A percentile compares a stretch with the other conserved stretches of the same genome.
These are phyloP conservation scores for Orcinus orca DNA, from an alignment of 2,113 vertebrate species.

Conservation along the genomic window DNA sequence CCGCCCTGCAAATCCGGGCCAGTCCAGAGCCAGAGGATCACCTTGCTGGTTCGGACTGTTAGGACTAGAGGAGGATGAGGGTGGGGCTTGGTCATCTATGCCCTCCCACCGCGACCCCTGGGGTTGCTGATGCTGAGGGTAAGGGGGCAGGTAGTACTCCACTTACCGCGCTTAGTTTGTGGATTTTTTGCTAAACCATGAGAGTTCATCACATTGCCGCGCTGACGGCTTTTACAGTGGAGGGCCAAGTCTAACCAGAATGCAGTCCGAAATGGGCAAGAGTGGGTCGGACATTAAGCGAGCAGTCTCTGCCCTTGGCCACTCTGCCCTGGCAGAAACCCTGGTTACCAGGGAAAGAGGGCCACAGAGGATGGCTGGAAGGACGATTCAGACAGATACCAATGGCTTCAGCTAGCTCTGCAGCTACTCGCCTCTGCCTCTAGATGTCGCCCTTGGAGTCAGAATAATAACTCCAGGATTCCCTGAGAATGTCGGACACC, in stretches of 20 bases:
- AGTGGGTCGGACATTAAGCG: neutral
- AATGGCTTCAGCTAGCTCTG: neutral
- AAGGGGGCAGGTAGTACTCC: neutral
- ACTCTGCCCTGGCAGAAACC: neutral
- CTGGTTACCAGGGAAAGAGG: neutral
- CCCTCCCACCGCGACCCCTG: rapidly evolving
- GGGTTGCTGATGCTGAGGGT: neutral
- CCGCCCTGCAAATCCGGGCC: neutral
- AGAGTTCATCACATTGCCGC: neutral
- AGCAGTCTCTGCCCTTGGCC: rapidly evolving
- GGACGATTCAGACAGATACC: rapidly evolving
- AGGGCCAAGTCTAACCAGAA: neutral
- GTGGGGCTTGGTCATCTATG: rapidly evolving
- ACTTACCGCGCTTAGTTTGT: neutral
- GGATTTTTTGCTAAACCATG: neutral
- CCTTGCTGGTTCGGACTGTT: neutral
- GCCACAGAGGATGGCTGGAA: neutral
- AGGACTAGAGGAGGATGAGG: neutral
- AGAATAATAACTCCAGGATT: conserved; percentile 16
- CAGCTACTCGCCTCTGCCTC: neutral
- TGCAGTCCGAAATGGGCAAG: neutral
- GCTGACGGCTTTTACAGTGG: neutral
- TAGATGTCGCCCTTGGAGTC: conserved; percentile 66
- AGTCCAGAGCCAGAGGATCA: neutral
- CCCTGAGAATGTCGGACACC: rapidly evolving